These are phyloP conservation scores for Parascotia fuliginaria DNA, from an alignment of 2,888 invertebrate genomes.

Conservation along the genomic window DNA sequence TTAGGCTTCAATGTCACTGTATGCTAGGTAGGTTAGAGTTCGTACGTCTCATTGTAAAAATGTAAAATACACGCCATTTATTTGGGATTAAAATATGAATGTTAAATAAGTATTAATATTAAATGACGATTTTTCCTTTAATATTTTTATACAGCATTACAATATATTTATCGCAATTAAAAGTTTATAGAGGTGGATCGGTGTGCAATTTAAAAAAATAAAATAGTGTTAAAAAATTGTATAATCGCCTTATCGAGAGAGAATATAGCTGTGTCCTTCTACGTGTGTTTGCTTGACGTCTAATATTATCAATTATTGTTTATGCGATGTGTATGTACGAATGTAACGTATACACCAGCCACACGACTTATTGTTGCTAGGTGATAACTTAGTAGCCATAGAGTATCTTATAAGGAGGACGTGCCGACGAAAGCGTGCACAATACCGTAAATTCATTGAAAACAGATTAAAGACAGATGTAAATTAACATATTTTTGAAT, in stretches of 20 bases:
- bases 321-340: conserved; percentile 60
- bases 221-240: conserved; percentile 78
- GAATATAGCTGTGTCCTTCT: conserved; percentile 82
- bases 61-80: conserved; percentile 83
- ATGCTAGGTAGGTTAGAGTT: conserved; percentile 78
- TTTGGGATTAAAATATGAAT: conserved; percentile 76
- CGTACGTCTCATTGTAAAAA: conserved; percentile 83
- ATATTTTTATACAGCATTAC: conserved; percentile 86
- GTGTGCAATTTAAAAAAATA: conserved; percentile 78
- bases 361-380: conserved; percentile 54
- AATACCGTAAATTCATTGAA: conserved; percentile 7
- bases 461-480: conserved; percentile 22
- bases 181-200: conserved; percentile 84
- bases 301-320: conserved; percentile 61
- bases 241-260: conserved; percentile 85
- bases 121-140: conserved; percentile 84
- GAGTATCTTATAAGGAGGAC: conserved; percentile 20
- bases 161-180: conserved; percentile 84
- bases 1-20: conserved; percentile 81
- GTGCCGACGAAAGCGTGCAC: conserved; percentile 6
- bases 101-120: conserved; percentile 79
- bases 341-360: conserved; percentile 55
- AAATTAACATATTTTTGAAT: conserved; percentile 34
- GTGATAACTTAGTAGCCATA: conserved; percentile 39
- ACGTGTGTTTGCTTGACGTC: conserved; percentile 75